Percentiles rank a stretch among this genome's conserved stretches.
Conservation (phyloP, 30 jellyfish, hydroid and myxozoan species). For the Catostylus mosaicus region DNA sequence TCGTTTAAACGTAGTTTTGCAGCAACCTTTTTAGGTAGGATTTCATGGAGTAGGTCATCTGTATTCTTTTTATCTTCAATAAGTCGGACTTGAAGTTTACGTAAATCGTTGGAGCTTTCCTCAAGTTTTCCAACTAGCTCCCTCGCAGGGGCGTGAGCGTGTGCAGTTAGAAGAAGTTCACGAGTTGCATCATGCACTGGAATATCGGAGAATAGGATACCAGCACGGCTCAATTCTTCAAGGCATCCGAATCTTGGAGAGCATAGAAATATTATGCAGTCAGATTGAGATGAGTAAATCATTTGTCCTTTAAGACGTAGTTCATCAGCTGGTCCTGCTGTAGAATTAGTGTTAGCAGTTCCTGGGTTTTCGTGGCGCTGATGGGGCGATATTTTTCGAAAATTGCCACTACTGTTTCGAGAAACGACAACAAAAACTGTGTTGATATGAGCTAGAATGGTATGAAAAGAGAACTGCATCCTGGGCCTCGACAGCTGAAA, state of each 20-base stretch:
- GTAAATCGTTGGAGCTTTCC: constrained; percentile 67
- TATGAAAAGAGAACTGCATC: constrained; percentile 71
- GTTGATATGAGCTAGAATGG: constrained; percentile 75
- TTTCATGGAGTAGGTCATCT: constrained; percentile 77
- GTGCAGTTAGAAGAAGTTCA: constrained; percentile 77
- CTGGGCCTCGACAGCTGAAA: constrained; percentile 75
- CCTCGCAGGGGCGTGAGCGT: constrained; percentile 76
- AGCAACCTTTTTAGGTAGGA: constrained; percentile 83
- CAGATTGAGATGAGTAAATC: constrained; percentile 63
- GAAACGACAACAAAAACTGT: constrained; percentile 82
- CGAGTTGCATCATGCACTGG: constrained; percentile 89
- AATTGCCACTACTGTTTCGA: constrained; percentile 63
- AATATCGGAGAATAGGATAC: constrained; percentile 72
- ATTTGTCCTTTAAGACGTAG: constrained; percentile 89
- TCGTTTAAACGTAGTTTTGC: constrained; percentile 72
- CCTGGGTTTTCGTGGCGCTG: constrained; percentile 40
- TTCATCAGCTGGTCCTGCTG: constrained; percentile 40
- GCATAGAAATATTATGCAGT: constrained; percentile 76
- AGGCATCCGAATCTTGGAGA: constrained; percentile 82
- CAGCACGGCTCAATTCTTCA: constrained; percentile 54
- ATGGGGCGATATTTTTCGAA: constrained; percentile 57
- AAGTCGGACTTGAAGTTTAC: constrained; percentile 66
- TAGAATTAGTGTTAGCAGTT: neutral
- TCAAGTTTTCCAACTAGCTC: constrained; percentile 79
- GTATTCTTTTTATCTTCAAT: constrained; percentile 77